Base-by-base conservation (phyloP, 2,888 invertebrate species). In the Caenorhabditis sulstoni region DNA sequence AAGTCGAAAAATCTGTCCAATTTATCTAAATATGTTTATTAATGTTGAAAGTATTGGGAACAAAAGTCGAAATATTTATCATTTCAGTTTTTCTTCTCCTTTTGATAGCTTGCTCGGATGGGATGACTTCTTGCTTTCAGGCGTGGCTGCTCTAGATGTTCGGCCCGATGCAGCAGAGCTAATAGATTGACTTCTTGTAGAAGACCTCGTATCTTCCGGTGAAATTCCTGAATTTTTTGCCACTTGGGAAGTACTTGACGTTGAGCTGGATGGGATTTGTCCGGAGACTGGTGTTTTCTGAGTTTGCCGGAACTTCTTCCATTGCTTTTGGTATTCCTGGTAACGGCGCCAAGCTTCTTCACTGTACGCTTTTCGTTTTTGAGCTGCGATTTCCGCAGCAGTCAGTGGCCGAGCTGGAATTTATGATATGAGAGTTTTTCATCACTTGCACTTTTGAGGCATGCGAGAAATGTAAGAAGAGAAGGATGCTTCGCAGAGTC, bases 241-340 rank as follows among this genome's bases (percentile, higher is more conserved):
- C n/a, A 2, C n/a, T 9, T 44, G 14, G 8, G 65, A 65, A 3
- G 58, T 52, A 7, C 44, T 58, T n/a, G 55, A 18, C 35, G 64
- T 50, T 29, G 64, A 49, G 12, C 52, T 12, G 7, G 65, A 71
- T 1, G 61, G 16, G 20, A 16, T 53, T 16, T 16, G 58, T 18
- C 37, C 47, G n/a, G 67, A 16, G 8, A 52, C 55, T 23, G 80
- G 75, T 0, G 58, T 45, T 50, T 80, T 81, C 49, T 81, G 81
- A 14, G 89, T 89, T 67, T 88, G 88, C 1, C 89, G 85, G 82
- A 89, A 89, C 65, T 89, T 89, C 49, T 85, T 85, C 89, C 89
- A 89, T 81, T 89, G 89, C 81, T 89, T 89, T 62, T 89, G 89
- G 53, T 89, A 89, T 66, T 88, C 88, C 57, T 88, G 87, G 57